These are phyloP conservation scores for Tiphia femorata DNA, from an alignment of 2,888 invertebrate species.

Conservation along the genomic window DNA sequence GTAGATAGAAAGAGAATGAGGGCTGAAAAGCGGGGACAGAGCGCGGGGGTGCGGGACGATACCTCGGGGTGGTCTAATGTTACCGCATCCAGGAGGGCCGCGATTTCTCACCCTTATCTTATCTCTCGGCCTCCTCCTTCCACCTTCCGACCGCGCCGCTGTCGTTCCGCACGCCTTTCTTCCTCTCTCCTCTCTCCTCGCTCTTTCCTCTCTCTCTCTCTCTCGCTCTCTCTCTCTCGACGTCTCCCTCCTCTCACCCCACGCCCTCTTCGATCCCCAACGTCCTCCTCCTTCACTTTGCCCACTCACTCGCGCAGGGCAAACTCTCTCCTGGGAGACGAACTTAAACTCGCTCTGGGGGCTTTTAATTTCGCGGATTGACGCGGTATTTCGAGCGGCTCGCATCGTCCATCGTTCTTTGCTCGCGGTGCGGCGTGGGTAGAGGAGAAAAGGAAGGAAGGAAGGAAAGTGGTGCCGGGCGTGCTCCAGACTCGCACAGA, in stretches of 20 bases:
- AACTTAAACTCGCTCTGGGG: conserved; percentile 54
- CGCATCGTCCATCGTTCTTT: neutral
- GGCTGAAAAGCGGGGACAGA: too few relatives aligned
- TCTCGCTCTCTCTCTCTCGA: conserved; percentile 7
- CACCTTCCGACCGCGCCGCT: conserved; percentile 25
- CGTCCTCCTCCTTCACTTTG: neutral
- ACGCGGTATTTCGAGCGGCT: conserved; percentile 45
- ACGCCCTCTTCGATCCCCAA: neutral
- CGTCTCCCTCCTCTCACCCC: conserved; percentile 14
- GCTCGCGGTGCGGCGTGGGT: too few relatives aligned
- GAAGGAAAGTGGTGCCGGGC: too few relatives aligned
- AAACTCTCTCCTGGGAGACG: conserved; percentile 11
- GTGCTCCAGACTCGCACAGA: too few relatives aligned
- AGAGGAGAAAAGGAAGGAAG: neutral
- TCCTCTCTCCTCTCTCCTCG: conserved; percentile 1
- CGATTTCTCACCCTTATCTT: conserved; percentile 67
- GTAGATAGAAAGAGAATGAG: neutral
- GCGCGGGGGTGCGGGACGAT: conserved; percentile 13
- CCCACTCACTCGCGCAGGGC: too few relatives aligned
- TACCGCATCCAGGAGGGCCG: conserved; percentile 60
- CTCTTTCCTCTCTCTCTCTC: conserved; percentile 11
- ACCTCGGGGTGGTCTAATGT: conserved; percentile 52
- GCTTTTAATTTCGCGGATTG: conserved; percentile 57
- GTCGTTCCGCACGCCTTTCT: conserved; percentile 20
- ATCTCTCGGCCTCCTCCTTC: conserved; percentile 43